Conservation (phyloP, 2,888 invertebrate species). For the Crepidodera aurea region DNA sequence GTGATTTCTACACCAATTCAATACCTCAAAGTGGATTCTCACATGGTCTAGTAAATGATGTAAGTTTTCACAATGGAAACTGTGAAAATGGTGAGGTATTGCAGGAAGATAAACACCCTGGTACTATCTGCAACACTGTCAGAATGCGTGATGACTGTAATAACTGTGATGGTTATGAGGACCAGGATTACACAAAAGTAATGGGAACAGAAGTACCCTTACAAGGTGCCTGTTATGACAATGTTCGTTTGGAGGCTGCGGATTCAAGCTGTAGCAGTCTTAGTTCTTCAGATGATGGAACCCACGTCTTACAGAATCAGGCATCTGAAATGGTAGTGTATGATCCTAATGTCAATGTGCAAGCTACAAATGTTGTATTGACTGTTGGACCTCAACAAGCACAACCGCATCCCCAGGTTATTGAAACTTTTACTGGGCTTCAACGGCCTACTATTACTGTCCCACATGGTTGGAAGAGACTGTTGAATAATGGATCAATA, state of each 20-base stretch:
- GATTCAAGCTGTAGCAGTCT: conserved; percentile 67
- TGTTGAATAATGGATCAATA: conserved; percentile 74
- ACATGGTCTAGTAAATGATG: conserved; percentile 50
- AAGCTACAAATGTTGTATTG: conserved; percentile 57
- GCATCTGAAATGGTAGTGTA: conserved; percentile 58
- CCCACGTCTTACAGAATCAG: conserved; percentile 52
- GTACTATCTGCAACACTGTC: conserved; percentile 43
- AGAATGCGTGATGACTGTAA: conserved; percentile 54
- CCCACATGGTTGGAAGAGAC: conserved; percentile 82
- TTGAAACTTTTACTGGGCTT: conserved; percentile 47
- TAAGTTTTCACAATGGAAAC: conserved; percentile 53
- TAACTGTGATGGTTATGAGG: conserved; percentile 51
- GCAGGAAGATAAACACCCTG: conserved; percentile 49
- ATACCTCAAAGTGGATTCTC: conserved; percentile 49
- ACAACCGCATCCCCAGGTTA: conserved; percentile 38
- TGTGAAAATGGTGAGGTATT: conserved; percentile 49
- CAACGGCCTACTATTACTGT: conserved; percentile 61
- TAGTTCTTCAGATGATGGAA: conserved; percentile 60
- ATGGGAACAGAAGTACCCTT: conserved; percentile 57
- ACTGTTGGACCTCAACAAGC: conserved; percentile 52
- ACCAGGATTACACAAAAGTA: conserved; percentile 55
- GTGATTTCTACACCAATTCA: conserved; percentile 33
- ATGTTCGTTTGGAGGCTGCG: conserved; percentile 67
- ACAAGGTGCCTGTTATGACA: conserved; percentile 64
- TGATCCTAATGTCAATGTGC: conserved; percentile 61